These are phyloP conservation scores for Camponotus vicinus DNA, from an alignment of 1,140 invertebrate species.

Conservation along the genomic window DNA sequence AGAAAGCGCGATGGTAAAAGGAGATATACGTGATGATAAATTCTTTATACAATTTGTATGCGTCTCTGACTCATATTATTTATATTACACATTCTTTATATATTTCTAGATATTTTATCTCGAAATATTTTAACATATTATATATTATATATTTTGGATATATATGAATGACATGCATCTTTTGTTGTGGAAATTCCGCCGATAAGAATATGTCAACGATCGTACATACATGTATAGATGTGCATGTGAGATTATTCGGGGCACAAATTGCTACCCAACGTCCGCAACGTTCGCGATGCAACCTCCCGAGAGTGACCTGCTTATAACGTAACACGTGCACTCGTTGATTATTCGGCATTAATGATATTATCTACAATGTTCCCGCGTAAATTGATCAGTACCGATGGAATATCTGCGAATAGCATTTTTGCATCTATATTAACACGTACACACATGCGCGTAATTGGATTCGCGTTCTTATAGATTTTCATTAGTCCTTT, in stretches of 20 bases:
- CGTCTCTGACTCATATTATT: background rate
- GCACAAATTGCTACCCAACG: constrained; percentile 7
- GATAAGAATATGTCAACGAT: background rate
- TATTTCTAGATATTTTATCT: too few relatives aligned
- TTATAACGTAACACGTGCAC: constrained; percentile 16
- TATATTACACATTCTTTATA: background rate
- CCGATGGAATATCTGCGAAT: constrained; percentile 11
- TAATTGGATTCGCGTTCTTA: constrained; percentile 26
- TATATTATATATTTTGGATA: background rate
- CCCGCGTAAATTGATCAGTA: constrained; percentile 22
- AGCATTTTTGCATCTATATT: background rate
- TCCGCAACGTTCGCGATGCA: constrained; percentile 3
- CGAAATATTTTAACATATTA: background rate
- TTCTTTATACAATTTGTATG: background rate
- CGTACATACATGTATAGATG: background rate
- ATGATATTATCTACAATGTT: background rate
- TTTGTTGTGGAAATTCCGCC: background rate
- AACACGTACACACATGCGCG: background rate
- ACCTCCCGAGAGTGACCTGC: constrained; percentile 11
- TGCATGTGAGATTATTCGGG: background rate
- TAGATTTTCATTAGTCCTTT: background rate
- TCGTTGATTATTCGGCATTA: constrained; percentile 43
- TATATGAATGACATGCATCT: background rate
- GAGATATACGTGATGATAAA: background rate
- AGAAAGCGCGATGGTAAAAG: too few relatives aligned